Conservation (phyloP, 2,888 invertebrate genomes). For the Hyles lineata region DNA sequence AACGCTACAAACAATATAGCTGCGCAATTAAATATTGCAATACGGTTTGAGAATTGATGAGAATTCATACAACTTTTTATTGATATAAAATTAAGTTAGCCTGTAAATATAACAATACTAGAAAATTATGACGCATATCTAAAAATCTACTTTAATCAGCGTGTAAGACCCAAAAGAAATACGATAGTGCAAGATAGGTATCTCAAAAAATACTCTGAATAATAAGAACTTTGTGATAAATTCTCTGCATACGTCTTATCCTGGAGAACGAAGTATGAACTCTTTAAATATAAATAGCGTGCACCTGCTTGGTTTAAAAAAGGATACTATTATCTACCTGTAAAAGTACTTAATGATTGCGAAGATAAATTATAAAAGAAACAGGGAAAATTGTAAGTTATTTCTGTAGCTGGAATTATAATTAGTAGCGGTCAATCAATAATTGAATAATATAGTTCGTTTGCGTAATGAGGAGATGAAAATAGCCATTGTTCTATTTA, state of each 20-base stretch:
- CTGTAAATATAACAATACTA: no score
- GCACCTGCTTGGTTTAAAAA: constrained; percentile 3
- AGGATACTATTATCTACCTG: background rate
- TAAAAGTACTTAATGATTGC: background rate
- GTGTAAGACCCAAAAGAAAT: no score
- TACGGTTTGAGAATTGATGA: background rate
- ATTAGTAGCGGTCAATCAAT: background rate
- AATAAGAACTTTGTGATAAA: background rate
- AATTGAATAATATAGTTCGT: background rate
- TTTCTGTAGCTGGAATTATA: background rate
- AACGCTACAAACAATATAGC: background rate
- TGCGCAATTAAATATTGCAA: background rate
- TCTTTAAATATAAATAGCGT: constrained; percentile 7
- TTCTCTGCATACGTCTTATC: background rate
- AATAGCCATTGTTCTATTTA: background rate
- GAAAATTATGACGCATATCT: no score
- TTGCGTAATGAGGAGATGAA: background rate
- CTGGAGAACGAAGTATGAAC: background rate
- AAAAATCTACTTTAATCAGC: no score
- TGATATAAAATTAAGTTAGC: no score
- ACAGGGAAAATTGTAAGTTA: background rate
- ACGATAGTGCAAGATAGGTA: no score
- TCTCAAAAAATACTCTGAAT: background rate
- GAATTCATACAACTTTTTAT: background rate
- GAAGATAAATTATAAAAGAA: background rate